These are phyloP conservation scores for Sus cebifrons DNA, from an alignment of 2,797 vertebrate genomes.

Conservation along the genomic window DNA sequence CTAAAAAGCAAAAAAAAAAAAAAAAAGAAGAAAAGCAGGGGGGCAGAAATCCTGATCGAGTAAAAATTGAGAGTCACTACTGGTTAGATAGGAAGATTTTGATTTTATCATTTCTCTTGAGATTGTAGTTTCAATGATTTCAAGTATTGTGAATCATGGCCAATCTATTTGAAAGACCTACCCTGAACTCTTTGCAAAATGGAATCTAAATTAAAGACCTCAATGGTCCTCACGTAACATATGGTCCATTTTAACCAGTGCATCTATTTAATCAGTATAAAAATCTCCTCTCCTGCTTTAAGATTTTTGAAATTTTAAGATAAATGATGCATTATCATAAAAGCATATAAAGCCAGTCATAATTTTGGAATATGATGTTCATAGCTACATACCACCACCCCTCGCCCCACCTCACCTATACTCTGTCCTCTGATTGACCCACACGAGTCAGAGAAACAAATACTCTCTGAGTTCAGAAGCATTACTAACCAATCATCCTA, in stretches of 20 bases:
- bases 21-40: too few species aligned
- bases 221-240: background rate
- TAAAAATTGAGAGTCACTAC: background rate
- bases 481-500: background rate
- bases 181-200: background rate
- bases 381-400: background rate
- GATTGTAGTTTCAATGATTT: background rate
- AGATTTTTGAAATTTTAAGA: conserved; percentile 52
- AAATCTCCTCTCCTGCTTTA: background rate
- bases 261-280: conserved; percentile 2
- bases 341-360: conserved; percentile 5
- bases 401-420: background rate
- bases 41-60: background rate
- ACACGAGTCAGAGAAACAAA: conserved; percentile 59
- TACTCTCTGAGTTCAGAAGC: background rate
- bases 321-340: conserved; percentile 22
- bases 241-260: background rate
- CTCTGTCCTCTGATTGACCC: conserved; percentile 1
- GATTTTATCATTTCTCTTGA: background rate
- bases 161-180: background rate
- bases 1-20: too few species aligned
- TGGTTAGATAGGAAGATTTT: background rate
- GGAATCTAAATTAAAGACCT: background rate
- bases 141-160: background rate
- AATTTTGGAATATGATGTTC: background rate